Evolutionary conservation across 2,888 invertebrate species (phyloP).

Genomic region (Drosophila greeni): DNA sequence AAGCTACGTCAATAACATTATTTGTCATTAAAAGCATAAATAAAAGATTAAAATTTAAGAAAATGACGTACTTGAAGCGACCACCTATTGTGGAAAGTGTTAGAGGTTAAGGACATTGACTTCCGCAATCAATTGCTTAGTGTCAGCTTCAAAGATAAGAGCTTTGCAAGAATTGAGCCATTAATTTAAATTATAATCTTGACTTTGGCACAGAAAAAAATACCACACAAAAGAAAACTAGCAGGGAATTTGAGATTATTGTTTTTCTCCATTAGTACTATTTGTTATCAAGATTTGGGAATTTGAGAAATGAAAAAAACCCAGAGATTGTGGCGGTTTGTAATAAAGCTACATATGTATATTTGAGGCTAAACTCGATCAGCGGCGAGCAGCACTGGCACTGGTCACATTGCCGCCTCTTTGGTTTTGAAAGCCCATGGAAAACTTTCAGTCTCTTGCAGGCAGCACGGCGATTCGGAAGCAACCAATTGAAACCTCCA

Average conservation of each 20-base stretch:
- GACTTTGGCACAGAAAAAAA: neutral
- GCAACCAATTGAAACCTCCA: slow-evolving; percentile 15
- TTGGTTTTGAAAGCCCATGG: slow-evolving; percentile 20
- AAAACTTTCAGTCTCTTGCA: slow-evolving; percentile 57
- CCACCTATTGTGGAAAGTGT: slow-evolving; percentile 1
- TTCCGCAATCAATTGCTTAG: slow-evolving; percentile 1
- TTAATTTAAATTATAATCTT: neutral
- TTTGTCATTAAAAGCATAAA: neutral
- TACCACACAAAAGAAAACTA: neutral
- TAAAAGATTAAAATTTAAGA: slow-evolving; percentile 1
- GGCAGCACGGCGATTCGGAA: slow-evolving; percentile 44
- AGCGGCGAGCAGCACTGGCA: slow-evolving; percentile 23
- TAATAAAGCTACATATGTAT: slow-evolving; percentile 7
- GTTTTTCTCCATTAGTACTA: neutral
- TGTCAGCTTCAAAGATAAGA: slow-evolving; percentile 4
- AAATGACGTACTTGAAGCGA: slow-evolving; percentile 8
- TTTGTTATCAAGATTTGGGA: neutral
- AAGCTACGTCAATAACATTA: neutral
- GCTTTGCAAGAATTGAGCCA: neutral
- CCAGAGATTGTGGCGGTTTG: neutral
- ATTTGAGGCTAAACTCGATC: neutral
- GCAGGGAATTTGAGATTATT: neutral
- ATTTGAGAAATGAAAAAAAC: neutral
- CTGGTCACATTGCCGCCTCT: slow-evolving; percentile 38
- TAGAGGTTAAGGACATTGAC: slow-evolving; percentile 21